Evolutionary conservation across 2,888 invertebrate genomes (phyloP).

Genomic region (Lordiphosa fenestrarum): DNA sequence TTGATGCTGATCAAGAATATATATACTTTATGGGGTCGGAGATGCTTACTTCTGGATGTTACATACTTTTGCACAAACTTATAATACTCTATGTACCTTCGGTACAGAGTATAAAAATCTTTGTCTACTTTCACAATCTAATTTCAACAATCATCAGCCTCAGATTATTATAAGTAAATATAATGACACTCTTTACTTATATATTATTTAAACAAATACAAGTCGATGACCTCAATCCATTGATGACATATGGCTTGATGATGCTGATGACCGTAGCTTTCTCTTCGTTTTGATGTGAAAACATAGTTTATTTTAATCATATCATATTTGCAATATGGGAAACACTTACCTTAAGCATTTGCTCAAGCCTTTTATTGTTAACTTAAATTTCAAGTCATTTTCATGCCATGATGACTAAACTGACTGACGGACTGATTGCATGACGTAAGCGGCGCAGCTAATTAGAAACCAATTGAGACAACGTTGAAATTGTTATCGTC

Average conservation of each 20-base stretch:
- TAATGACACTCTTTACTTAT: constrained; percentile 20
- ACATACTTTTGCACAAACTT: too few species aligned
- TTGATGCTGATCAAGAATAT: too few species aligned
- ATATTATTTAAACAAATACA: constrained; percentile 17
- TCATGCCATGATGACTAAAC: neutral
- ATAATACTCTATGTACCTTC: too few species aligned
- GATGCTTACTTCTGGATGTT: too few species aligned
- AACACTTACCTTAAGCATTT: too few species aligned
- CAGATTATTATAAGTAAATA: constrained; percentile 26
- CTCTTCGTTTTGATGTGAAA: constrained; percentile 16
- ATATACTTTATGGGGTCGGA: too few species aligned
- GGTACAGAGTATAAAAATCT: too few species aligned
- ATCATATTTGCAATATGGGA: too few species aligned
- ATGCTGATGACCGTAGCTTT: constrained; percentile 16
- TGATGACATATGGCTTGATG: constrained; percentile 29
- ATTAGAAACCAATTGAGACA: constrained; percentile 44
- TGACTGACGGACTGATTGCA: constrained; percentile 3
- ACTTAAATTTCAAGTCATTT: too few species aligned
- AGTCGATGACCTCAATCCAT: constrained; percentile 36
- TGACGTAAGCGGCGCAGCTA: constrained; percentile 26
- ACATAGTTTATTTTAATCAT: too few species aligned
- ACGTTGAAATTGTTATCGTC: constrained; percentile 34
- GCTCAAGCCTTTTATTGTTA: too few species aligned
- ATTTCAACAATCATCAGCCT: constrained; percentile 5
- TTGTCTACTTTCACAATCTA: constrained; percentile 1